phyloP scores from a whole-genome alignment of 2,113 vertebrate species.

The Tupaia chinensis region DNA sequence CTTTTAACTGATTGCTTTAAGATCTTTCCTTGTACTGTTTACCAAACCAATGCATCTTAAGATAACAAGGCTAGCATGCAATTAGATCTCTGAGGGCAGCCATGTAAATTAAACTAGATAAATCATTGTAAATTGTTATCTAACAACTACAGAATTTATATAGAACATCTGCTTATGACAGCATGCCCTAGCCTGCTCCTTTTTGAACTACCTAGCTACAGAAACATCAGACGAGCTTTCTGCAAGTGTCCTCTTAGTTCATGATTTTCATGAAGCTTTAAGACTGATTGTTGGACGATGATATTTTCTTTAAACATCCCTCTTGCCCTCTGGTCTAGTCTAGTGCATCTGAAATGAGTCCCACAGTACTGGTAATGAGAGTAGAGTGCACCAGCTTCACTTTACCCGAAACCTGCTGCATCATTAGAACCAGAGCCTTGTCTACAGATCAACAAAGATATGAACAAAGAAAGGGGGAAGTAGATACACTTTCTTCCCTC shows the following conservation, averaged over 20 bases:
- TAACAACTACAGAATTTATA: not conserved
- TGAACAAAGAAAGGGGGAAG: not conserved
- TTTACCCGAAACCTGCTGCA: not conserved
- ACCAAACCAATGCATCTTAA: not conserved
- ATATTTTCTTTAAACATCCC: not conserved
- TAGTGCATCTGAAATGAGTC: not conserved
- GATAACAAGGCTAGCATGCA: not conserved
- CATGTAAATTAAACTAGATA: not conserved
- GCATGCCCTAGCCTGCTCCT: not conserved
- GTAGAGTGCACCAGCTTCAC: too few species aligned
- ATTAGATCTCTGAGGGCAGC: not conserved
- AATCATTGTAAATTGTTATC: not conserved
- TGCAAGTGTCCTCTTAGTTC: not conserved
- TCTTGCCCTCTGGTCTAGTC: not conserved
- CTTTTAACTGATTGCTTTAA: not conserved
- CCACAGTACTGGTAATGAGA: not conserved
- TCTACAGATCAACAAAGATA: not conserved
- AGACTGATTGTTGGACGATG: not conserved
- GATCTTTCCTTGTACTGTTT: not conserved
- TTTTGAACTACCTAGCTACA: not conserved
- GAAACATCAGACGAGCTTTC: not conserved
- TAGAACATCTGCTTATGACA: not conserved
- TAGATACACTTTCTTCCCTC: rapidly evolving
- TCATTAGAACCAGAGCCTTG: not conserved
- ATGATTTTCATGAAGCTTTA: not conserved